phyloP scores from a whole-genome alignment of 2,113 vertebrate genomes.

The Telmatochromis sp. region DNA sequence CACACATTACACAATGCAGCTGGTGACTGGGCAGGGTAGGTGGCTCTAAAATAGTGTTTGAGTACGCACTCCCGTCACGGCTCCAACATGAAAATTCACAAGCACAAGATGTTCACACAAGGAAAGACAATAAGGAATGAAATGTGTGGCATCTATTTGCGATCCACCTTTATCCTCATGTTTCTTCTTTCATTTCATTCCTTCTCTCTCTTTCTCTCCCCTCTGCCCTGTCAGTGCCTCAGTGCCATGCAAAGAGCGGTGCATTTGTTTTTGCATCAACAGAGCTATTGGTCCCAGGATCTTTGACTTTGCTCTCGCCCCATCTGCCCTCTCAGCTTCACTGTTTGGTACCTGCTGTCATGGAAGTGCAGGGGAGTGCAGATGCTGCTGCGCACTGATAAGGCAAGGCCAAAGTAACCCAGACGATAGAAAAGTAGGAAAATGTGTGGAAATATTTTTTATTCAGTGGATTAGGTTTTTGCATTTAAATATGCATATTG shows the following conservation, averaged over 20 bases:
- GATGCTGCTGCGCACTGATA: conserved; percentile 43
- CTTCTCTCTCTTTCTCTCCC: background rate
- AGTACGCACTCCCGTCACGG: background rate
- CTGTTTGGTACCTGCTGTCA: conserved; percentile 45
- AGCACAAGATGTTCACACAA: conserved; percentile 11
- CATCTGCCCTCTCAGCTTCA: conserved; percentile 52
- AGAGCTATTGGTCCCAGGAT: conserved; percentile 45
- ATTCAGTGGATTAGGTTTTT: background rate
- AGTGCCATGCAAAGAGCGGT: background rate
- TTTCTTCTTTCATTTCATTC: background rate
- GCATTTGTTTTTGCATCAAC: conserved; percentile 39
- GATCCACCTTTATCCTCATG: background rate
- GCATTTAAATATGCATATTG: background rate
- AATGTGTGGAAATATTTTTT: background rate
- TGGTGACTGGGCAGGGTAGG: conserved; percentile 47
- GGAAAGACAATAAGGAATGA: background rate
- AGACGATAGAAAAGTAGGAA: conserved; percentile 23
- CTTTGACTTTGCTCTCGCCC: conserved; percentile 36
- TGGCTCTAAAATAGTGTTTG: conserved; percentile 48
- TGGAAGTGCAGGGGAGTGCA: conserved; percentile 35
- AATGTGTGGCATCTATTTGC: background rate
- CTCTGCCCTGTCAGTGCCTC: background rate
- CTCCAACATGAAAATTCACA: background rate
- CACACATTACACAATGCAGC: conserved; percentile 43
- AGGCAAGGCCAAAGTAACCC: conserved; percentile 34